Evolutionary conservation across 1,140 invertebrate genomes (phyloP), one percentile per base, ranked within the genome.

Genomic region (Homarus americanus): DNA sequence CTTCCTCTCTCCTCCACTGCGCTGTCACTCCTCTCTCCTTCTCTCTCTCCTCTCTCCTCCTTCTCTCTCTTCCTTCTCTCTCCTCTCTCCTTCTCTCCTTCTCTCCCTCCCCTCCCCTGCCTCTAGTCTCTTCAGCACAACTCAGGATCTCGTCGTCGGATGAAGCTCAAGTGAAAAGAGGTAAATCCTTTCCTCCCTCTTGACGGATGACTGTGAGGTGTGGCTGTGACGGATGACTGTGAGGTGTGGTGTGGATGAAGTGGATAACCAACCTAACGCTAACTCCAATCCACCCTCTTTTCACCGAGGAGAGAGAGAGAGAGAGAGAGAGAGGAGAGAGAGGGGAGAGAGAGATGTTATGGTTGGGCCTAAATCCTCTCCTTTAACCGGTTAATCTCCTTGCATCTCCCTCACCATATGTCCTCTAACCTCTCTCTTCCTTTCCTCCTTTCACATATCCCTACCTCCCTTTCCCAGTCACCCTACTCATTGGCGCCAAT

Each of bases 101-200:
- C 73, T 76, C 73, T 76, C 73, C 38, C 73, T 76, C 73, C 38
- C 73, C 38, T 34, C 38, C 73, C 38, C 73, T 76, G 28, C 38
- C 73, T 76, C 73, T 76, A 5, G n/a, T 76, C 73, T 76, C 73
- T 76, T n/a, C n/a, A n/a, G n/a, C n/a, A n/a, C n/a, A n/a, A n/a
- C n/a, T n/a, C n/a, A n/a, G n/a, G n/a, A n/a, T n/a, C n/a, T n/a
- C n/a, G n/a, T n/a, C n/a, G n/a, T n/a, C n/a, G n/a, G n/a, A n/a
- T n/a, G n/a, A n/a, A n/a, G n/a, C n/a, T n/a, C n/a, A n/a, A n/a
- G n/a, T n/a, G n/a, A n/a, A n/a, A n/a, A n/a, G n/a, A n/a, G n/a
- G n/a, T n/a, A n/a, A n/a, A n/a, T n/a, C n/a, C n/a, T n/a, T n/a
- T n/a, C n/a, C n/a, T n/a, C n/a, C n/a, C n/a, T n/a, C n/a, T n/a